These are phyloP conservation scores for Ptilodon capucinus DNA, from an alignment of 2,888 invertebrate genomes.

Conservation along the genomic window DNA sequence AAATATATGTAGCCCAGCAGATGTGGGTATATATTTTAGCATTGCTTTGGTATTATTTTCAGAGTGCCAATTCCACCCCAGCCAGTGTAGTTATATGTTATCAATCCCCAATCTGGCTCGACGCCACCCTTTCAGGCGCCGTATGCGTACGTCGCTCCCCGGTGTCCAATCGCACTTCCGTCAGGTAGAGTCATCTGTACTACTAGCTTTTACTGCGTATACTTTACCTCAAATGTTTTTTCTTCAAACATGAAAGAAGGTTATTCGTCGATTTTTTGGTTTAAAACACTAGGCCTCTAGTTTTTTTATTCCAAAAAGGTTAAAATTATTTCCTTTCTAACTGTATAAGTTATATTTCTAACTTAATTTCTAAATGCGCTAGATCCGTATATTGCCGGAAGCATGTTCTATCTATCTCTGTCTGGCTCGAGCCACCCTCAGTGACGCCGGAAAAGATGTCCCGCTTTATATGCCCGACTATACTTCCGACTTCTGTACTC, in stretches of 20 bases:
- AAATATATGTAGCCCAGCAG: no score
- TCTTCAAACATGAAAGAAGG: no score
- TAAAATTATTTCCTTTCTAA: no score
- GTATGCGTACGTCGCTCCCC: background rate
- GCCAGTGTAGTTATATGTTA: background rate
- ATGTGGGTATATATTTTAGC: no score
- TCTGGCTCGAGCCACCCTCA: background rate
- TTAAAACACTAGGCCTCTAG: no score
- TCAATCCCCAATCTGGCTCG: background rate
- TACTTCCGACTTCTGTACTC: background rate
- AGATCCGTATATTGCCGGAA: background rate
- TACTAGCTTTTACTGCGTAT: background rate
- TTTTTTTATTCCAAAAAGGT: no score
- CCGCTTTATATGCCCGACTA: background rate
- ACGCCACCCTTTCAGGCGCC: background rate
- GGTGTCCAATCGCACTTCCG: background rate
- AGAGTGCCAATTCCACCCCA: background rate
- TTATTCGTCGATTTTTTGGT: no score
- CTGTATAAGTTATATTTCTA: no score
- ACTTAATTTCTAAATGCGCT: no score
- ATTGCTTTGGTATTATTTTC: background rate
- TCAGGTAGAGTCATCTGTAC: background rate
- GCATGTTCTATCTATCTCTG: background rate
- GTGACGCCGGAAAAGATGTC: background rate
- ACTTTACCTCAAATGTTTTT: no score